Evolutionary conservation across 2,113 vertebrate genomes (phyloP).

Genomic region (Zosterops borbonicus): DNA sequence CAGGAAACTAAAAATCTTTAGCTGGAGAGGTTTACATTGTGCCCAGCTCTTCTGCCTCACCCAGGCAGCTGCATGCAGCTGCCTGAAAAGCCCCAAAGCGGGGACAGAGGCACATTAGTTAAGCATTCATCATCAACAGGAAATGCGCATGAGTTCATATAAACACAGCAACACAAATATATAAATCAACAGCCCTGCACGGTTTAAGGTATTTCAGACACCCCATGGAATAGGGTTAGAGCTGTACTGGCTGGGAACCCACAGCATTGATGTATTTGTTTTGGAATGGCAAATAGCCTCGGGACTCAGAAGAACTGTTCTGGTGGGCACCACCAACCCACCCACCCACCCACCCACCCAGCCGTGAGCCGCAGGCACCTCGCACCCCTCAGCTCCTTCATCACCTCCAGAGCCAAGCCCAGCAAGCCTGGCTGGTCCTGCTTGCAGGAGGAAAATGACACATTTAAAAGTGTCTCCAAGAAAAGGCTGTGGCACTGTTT

Average conservation of each 20-base stretch:
- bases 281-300: slow-evolving; percentile 17
- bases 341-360: neutral
- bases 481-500: neutral
- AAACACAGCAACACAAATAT: slow-evolving; percentile 43
- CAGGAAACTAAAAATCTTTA: neutral
- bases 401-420: neutral
- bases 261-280: neutral
- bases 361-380: neutral
- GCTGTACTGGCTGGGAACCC: neutral
- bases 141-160: slow-evolving; percentile 41
- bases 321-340: neutral
- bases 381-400: neutral
- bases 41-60: neutral
- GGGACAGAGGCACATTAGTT: neutral
- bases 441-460: neutral
- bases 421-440: neutral
- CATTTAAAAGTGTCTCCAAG: neutral
- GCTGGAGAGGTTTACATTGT: neutral
- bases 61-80: slow-evolving; percentile 42
- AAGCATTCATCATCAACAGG: slow-evolving; percentile 38
- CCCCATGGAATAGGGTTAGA: neutral
- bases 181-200: neutral
- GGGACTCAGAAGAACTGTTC: neutral
- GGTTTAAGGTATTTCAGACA: slow-evolving; percentile 25
- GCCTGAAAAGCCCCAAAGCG: neutral